Evolutionary conservation across 2,888 invertebrate genomes (phyloP), one percentile per base, ranked within the genome.

Genomic region (Hoplodrina ambigua): DNA sequence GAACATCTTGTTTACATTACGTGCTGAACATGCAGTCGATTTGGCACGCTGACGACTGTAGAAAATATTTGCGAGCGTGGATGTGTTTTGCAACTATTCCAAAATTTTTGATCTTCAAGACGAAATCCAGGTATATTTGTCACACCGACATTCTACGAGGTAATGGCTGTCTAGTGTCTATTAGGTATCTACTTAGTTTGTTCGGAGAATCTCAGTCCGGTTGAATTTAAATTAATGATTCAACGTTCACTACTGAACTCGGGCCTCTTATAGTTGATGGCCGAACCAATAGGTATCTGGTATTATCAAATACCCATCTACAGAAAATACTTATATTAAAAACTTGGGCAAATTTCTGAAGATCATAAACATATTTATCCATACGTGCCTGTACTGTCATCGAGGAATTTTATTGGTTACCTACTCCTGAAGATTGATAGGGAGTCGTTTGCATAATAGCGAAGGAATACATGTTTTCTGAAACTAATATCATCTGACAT

Each of bases 341-440:
- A 61, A 49, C 3, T 15, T 61, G 19, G 62, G 17, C 33, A 33
- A 75, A 59, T 59, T 49, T 78, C 50, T n/a, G 30, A 60, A 59
- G 46, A 63, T 75, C 73, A 79, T 60, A 63, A 64, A 61, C 70
- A 74, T 75, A 72, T 73, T 64, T 60, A 46, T 56, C 52, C 71
- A 41, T 19, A 49, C 61, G 53, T 54, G 72, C 57, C 61, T 56
- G 11, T 19, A 17, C 53, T 41, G 61, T 50, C 53, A 49, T 15
- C 61, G 25, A 44, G 44, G 19, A 53, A 62, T 71, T 57, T 74
- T 77, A 62, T 78, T 78, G 72, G 44, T 69, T 54, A 50, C 72
- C 30, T 78, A 44, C 78, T 57, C 41, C 11, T 25, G 52, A 64
- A 78, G 74, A 79, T 79, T 75, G 74, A 79, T 79, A 64, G 57